Base-by-base conservation (phyloP, 1,140 invertebrate species). In the Tetramorium simillimum region DNA sequence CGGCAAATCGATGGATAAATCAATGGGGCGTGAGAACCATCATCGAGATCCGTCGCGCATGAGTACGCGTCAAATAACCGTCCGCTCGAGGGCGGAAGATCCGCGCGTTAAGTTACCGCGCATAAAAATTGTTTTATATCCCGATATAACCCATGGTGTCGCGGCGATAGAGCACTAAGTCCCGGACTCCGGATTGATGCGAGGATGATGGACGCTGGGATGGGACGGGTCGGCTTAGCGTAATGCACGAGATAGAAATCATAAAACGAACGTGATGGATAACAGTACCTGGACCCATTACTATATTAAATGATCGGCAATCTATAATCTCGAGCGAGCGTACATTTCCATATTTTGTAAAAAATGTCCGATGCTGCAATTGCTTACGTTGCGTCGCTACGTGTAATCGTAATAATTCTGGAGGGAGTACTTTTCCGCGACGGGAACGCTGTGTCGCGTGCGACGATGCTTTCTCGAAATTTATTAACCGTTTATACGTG, bases 91-190 rank as follows among this genome's bases (percentile, higher is more conserved):
- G 33, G 24, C 24, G 69, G 9, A n/a, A 51, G 46, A 2, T 46
- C 49, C 14, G 4, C 12, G 12, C 40, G 37, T 58, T 53, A 46
- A n/a, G 24, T 72, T 58, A n/a, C 0, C 0, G 12, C 28, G 12
- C 43, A 43, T 82, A 72, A 73, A 84, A 84, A 75, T 62, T 75
- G 69, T 84, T 84, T 84, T 58, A 75, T 81, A 43, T 58, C 21
- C 21, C 37, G 1, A 12, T 6, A 53, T 37, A 53, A 65, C 24
- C 46, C 46, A 24, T 3, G 9, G 9, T 65, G 53, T 49, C 80
- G 21, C n/a, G 40, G 2, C 28, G 43, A 73, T 46, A 43, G 53
- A 60, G 46, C 63, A 58, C 14, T 28, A 46, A 58, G 18, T 10
- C 24, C 33, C 3, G 33, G 33, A 4, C 33, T 33, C 33, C 18